Evolutionary conservation across 2,113 vertebrate species (phyloP).

Genomic region (Raja brachyura): DNA sequence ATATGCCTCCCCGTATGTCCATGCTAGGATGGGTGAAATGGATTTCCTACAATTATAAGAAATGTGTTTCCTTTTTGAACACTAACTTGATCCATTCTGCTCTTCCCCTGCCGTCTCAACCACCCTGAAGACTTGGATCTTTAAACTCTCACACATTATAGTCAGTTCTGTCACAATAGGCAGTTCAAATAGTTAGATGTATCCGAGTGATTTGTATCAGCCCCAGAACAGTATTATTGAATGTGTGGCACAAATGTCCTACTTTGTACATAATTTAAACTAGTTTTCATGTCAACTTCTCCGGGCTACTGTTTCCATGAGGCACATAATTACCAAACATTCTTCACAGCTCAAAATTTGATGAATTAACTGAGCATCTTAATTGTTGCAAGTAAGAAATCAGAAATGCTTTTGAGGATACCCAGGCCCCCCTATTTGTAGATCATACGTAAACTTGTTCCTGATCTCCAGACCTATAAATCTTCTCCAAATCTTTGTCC

Average conservation of each 20-base stretch:
- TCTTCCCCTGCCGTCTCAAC: background rate
- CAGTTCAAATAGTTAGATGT: background rate
- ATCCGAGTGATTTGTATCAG: too few relatives aligned
- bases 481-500: background rate
- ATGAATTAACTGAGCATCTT: background rate
- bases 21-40: background rate
- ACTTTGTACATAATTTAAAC: background rate
- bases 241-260: background rate
- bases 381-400: background rate
- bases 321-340: background rate
- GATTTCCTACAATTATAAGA: background rate
- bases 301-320: background rate
- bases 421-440: background rate
- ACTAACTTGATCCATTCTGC: background rate
- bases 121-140: background rate
- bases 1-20: background rate
- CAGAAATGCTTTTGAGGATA: background rate
- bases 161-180: background rate
- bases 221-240: background rate
- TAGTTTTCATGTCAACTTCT: background rate
- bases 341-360: background rate
- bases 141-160: background rate
- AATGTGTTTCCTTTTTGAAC: background rate
- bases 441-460: background rate
- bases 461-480: background rate